Evolutionary conservation across 2,888 invertebrate species (phyloP).

Genomic region (Gasteruption jaculator): DNA sequence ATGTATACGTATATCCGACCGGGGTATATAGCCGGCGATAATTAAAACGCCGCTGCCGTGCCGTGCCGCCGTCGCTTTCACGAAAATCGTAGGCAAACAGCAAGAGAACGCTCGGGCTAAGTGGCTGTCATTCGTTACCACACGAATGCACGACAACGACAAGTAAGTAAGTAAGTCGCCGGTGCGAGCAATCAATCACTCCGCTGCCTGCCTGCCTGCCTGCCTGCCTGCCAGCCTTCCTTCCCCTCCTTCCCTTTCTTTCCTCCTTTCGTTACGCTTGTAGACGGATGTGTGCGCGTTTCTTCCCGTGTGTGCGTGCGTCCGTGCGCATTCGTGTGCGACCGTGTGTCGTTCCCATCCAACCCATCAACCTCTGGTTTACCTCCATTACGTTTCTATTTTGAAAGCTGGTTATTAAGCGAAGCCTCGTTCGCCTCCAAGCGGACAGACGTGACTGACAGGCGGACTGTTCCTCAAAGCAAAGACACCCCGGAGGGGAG

Average conservation of each 20-base stretch:
- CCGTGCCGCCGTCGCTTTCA: too few relatives aligned
- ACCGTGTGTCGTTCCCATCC: too few relatives aligned
- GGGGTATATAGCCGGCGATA: too few relatives aligned
- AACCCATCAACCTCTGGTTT: too few relatives aligned
- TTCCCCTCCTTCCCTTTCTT: conserved; percentile 21
- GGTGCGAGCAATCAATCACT: conserved; percentile 52
- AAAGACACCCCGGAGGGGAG: too few relatives aligned
- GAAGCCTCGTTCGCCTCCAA: too few relatives aligned
- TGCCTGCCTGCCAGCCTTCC: conserved; percentile 13
- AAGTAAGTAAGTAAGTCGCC: conserved; percentile 50
- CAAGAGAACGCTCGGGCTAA: too few relatives aligned
- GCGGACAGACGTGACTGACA: too few relatives aligned
- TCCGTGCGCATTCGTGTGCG: too few relatives aligned
- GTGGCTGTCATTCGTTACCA: conserved; percentile 52
- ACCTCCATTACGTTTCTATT: conserved; percentile 53
- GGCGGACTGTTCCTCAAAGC: too few relatives aligned
- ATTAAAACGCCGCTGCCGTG: conserved; percentile 49
- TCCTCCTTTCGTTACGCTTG: conserved; percentile 16
- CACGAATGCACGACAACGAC: conserved; percentile 39
- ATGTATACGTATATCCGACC: too few relatives aligned
- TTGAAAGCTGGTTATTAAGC: conserved; percentile 53
- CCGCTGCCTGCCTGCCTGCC: conserved; percentile 31
- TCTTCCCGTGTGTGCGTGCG: too few relatives aligned
- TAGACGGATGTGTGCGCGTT: conserved; percentile 29
- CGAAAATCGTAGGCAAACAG: conserved; percentile 52